phyloP scores from a whole-genome alignment of 2,888 invertebrate species.

The Conistra vaccinii region DNA sequence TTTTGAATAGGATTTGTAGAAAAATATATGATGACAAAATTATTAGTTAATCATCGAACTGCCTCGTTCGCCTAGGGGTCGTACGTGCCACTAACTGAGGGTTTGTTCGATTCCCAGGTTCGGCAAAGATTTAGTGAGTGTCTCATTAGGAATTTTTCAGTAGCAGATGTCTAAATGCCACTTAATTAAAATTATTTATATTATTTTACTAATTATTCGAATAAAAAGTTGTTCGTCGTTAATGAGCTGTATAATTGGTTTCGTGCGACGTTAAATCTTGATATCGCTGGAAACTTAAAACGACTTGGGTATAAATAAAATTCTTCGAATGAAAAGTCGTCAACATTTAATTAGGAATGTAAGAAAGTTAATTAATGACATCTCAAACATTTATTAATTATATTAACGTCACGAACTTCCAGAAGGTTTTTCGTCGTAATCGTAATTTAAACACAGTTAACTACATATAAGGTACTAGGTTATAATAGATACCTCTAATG shows the following conservation, averaged over 20 bases:
- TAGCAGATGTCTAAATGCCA: neutral
- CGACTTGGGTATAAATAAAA: constrained; percentile 27
- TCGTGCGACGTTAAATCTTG: constrained; percentile 28
- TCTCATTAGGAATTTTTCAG: neutral
- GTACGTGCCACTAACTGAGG: too few relatives aligned
- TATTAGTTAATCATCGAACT: neutral
- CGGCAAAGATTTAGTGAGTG: neutral
- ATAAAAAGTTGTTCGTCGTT: constrained; percentile 20
- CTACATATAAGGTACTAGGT: neutral
- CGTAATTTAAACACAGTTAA: neutral
- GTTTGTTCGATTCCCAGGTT: neutral
- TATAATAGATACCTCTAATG: neutral
- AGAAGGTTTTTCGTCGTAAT: neutral
- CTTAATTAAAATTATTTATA: neutral
- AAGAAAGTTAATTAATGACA: constrained; percentile 4
- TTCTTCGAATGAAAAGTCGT: constrained; percentile 6
- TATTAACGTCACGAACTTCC: neutral
- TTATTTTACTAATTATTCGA: constrained; percentile 12
- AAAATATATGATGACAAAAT: neutral
- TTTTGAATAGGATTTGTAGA: neutral
- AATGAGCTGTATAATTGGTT: constrained; percentile 40
- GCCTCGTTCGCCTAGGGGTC: neutral
- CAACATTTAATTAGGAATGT: constrained; percentile 7
- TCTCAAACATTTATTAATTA: neutral
- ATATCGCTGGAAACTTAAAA: constrained; percentile 20